phyloP scores from a whole-genome alignment of 2,113 vertebrate species.

The Cairina moschata region DNA sequence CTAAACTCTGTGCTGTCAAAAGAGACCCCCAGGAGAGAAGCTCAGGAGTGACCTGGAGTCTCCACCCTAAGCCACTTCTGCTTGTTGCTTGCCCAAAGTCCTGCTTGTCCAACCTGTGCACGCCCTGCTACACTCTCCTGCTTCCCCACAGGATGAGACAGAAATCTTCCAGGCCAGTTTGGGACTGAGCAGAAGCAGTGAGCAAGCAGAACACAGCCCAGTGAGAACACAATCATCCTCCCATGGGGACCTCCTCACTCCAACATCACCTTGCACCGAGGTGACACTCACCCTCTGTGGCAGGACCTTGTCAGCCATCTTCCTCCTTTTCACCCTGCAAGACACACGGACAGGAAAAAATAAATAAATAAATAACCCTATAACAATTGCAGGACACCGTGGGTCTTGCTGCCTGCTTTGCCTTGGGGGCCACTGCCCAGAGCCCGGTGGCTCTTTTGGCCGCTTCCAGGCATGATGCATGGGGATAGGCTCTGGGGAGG shows the following conservation, averaged over 20 bases:
- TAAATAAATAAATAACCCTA: not conserved
- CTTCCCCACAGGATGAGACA: not conserved
- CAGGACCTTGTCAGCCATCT: slow-evolving; percentile 99
- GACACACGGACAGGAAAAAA: not conserved
- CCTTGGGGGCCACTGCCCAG: not conserved
- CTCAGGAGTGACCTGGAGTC: not conserved
- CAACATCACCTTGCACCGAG: rapidly evolving
- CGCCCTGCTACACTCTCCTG: not conserved
- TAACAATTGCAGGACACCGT: not conserved
- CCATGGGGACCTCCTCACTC: not conserved
- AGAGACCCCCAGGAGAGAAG: not conserved
- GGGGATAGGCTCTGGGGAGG: not conserved
- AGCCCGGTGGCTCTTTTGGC: not conserved
- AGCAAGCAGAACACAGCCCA: rapidly evolving
- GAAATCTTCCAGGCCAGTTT: not conserved
- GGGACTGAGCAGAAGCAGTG: not conserved
- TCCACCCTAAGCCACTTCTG: not conserved
- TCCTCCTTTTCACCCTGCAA: slow-evolving; percentile 91
- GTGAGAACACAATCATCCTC: not conserved
- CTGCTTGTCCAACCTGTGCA: not conserved
- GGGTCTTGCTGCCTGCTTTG: rapidly evolving
- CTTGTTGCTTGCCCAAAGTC: not conserved
- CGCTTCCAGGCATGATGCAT: not conserved
- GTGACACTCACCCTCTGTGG: slow-evolving; percentile 90
- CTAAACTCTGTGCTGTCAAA: too few species aligned